Evolutionary conservation across 2,888 invertebrate genomes (phyloP), one percentile per base, ranked within the genome.

Genomic region (Leptinotarsa peninsularis): DNA sequence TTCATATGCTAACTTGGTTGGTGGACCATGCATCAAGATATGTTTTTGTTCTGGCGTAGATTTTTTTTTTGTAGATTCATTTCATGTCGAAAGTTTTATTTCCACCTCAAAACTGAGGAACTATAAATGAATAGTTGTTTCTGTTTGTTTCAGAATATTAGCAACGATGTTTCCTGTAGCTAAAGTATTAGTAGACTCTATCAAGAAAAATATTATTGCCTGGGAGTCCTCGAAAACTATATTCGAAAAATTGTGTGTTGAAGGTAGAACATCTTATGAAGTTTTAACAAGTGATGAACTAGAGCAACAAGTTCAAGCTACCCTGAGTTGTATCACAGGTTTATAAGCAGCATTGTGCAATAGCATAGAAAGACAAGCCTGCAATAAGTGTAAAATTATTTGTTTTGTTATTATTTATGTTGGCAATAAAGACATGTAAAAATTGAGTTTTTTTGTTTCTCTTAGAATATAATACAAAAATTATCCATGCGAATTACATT

Each of bases 191-290:
- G 85, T 89, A 1, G 85, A 88, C 66, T 89, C 91, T 50, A 86
- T 93, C 50, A 89, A 91, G 73, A 88, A 88, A 43, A 93, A 93
- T 81, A 89, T 91, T 3, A 88, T 89, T 69, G 89, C 90, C 76
- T 93, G 93, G 93, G 90, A 91, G 49, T 88, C 89, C 0, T 89
- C 92, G 0, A 88, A 88, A 79, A 82, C 82, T 1, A 81, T 89
- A 66, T 90, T 89, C 79, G 82, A 86, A 14, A 83, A 81, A 60
- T 76, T 83, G 13, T 69, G 78, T 67, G 50, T 82, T 4, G 81
- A 81, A 54, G 85, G 83, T n/a, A 80, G 76, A 71, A 81, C 84
- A 5, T 84, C 84, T 3, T 82, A 86, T 43, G 86, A 87, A 68
- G 80, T 87, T 54, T 79, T 88, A 70, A 77, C 78, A 4, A 84